Evolutionary conservation across 2,888 invertebrate genomes (phyloP).

Genomic region (Pristionchus mayeri): DNA sequence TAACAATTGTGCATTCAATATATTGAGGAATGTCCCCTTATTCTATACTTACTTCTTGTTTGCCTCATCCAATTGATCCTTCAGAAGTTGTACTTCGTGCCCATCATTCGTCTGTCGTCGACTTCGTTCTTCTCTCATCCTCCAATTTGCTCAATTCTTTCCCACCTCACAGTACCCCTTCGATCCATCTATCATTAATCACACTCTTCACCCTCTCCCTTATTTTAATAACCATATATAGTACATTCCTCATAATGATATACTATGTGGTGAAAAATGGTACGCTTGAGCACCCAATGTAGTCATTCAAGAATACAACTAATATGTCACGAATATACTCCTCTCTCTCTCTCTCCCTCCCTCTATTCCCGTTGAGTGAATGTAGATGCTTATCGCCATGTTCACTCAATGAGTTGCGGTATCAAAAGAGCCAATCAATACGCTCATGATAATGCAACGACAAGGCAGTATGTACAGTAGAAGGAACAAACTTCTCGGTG

Average conservation of each 20-base stretch:
- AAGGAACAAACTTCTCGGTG: slow-evolving; percentile 78
- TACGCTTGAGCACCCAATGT: too few relatives aligned
- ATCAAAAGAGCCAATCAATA: not conserved
- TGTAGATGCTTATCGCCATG: not conserved
- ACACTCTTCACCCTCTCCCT: not conserved
- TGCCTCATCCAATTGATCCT: slow-evolving; percentile 68
- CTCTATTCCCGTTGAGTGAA: not conserved
- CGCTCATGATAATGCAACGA: not conserved
- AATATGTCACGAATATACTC: too few relatives aligned
- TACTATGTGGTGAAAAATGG: too few relatives aligned
- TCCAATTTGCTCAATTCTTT: not conserved
- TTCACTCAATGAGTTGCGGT: not conserved
- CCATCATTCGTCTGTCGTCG: slow-evolving; percentile 54
- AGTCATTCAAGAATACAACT: too few relatives aligned
- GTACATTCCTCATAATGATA: too few relatives aligned
- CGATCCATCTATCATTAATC: not conserved
- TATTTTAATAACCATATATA: too few relatives aligned
- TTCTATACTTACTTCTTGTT: slow-evolving; percentile 62
- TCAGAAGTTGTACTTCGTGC: slow-evolving; percentile 61
- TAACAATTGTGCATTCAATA: not conserved
- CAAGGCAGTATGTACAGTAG: too few relatives aligned
- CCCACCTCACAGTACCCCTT: not conserved
- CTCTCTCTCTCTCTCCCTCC: not conserved
- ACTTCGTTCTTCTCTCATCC: slow-evolving; percentile 35
- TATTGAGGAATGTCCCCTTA: not conserved